Percentiles rank a stretch among this genome's conserved stretches.
Evolutionary conservation across 2,797 vertebrate species (phyloP).

Genomic region (Euphonia xanthogaster): DNA sequence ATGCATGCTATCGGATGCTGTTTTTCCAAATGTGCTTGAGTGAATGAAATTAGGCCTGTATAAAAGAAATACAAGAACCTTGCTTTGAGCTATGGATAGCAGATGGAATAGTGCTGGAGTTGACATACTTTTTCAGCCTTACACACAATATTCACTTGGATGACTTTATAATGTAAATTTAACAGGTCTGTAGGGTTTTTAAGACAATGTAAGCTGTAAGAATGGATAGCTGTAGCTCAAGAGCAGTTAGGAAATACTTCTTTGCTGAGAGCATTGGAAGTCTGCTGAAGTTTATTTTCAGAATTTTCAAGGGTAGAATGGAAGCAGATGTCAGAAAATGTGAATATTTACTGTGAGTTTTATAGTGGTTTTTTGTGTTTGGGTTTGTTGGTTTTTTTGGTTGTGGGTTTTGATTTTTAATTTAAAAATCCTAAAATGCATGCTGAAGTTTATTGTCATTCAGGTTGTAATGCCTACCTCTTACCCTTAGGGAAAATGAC

Average conservation of each 20-base stretch:
- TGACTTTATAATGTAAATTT: neutral
- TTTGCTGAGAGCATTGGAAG: neutral
- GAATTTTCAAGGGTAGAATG: neutral
- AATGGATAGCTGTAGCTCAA: neutral
- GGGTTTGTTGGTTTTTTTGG: neutral
- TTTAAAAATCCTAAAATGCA: neutral
- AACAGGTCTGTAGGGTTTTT: neutral
- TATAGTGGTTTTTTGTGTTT: neutral
- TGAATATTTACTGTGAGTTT: neutral
- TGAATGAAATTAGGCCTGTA: neutral
- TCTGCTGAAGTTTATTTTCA: neutral
- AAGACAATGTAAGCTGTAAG: neutral
- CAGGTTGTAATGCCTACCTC: neutral
- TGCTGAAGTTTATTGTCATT: neutral
- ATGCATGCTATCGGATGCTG: rapidly evolving
- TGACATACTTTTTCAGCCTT: neutral
- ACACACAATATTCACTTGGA: neutral
- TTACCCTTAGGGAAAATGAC: neutral
- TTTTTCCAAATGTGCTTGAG: neutral
- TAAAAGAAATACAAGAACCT: neutral
- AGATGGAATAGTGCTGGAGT: neutral
- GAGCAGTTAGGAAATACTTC: neutral
- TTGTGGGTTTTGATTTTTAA: neutral
- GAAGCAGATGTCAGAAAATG: neutral
- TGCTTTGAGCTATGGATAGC: neutral